Conservation (phyloP, 2,113 vertebrate species). For the Myanophis thanlyinensis region DNA sequence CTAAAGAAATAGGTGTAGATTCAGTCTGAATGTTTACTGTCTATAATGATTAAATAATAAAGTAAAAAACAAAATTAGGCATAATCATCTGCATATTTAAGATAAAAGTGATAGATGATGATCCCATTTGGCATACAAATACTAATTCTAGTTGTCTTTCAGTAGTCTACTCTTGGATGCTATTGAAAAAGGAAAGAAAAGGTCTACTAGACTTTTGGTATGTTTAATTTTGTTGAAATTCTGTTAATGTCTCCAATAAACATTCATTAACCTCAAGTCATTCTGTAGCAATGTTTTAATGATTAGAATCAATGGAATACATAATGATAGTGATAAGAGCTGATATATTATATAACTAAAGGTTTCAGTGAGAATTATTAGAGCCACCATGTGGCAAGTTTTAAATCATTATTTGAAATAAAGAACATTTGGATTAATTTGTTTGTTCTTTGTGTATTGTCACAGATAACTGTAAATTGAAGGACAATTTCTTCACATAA, state of each 20-base stretch:
- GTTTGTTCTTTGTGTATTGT: slow-evolving; percentile 34
- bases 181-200: neutral
- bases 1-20: neutral
- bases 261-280: neutral
- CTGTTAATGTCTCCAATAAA: neutral
- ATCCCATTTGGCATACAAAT: neutral
- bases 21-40: neutral
- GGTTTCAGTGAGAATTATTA: neutral
- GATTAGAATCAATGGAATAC: neutral
- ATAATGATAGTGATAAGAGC: neutral
- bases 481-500: slow-evolving; percentile 43
- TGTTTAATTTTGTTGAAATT: neutral
- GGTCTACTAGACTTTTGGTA: neutral
- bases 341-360: neutral
- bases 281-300: neutral
- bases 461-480: slow-evolving; percentile 31
- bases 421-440: slow-evolving; percentile 37
- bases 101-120: neutral
- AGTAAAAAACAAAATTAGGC: neutral
- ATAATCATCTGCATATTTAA: neutral
- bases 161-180: neutral
- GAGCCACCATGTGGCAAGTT: neutral
- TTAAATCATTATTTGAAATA: slow-evolving; percentile 36
- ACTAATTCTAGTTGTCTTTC: neutral
- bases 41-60: neutral